Percentiles rank a stretch among this genome's conserved stretches.
phyloP scores from a whole-genome alignment of 2,797 vertebrate genomes.

The Chanos chanos region DNA sequence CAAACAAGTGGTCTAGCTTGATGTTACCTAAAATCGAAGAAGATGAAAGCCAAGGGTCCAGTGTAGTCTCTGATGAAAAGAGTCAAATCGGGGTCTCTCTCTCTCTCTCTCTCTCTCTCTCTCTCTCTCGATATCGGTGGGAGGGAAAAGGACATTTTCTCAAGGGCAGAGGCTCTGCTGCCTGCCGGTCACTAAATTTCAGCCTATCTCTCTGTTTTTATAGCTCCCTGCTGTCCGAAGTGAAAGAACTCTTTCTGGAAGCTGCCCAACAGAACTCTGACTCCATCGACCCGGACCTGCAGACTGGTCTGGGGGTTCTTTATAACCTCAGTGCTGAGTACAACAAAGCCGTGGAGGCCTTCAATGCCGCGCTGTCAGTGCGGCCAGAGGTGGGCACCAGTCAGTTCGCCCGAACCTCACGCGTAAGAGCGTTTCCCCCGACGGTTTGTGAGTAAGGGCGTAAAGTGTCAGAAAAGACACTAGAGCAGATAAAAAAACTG shows the following conservation, averaged over 20 bases:
- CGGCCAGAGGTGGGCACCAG: constrained; percentile 83
- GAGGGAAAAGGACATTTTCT: neutral
- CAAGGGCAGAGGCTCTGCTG: constrained; percentile 8
- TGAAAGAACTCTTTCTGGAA: constrained; percentile 92
- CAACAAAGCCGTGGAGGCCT: constrained; percentile 95
- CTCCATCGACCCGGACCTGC: constrained; percentile 88
- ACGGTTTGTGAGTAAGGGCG: neutral
- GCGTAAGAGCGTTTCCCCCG: no score
- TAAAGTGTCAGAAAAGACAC: constrained; percentile 17
- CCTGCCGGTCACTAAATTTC: neutral
- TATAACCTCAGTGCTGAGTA: constrained; percentile 96
- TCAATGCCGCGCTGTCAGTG: constrained; percentile 92
- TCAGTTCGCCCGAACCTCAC: no score
- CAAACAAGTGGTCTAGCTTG: no score
- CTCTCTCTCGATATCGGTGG: neutral
- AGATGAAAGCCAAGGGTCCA: no score
- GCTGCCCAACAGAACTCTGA: constrained; percentile 88
- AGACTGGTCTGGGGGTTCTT: constrained; percentile 94
- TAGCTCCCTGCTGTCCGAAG: constrained; percentile 85
- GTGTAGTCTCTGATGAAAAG: no score
- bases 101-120: neutral
- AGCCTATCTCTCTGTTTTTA: neutral
- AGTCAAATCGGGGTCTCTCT: no score
- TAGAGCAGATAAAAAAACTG: constrained; percentile 31
- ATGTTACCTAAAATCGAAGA: no score